Evolutionary conservation across 1,140 invertebrate species (phyloP).

Genomic region (Steinernema khuongi): DNA sequence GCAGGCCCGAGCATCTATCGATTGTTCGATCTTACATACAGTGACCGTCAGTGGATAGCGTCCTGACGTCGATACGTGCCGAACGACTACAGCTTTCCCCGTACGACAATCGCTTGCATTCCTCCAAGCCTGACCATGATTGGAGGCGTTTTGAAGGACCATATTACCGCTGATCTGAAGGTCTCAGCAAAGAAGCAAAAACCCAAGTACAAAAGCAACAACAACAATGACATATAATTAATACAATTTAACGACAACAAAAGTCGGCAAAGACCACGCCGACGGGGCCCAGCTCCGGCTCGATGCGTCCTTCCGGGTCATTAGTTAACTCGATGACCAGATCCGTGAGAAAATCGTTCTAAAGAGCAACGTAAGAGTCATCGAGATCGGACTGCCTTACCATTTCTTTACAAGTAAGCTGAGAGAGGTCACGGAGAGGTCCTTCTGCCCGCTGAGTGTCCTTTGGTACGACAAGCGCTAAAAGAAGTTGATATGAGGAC

Average conservation of each 20-base stretch:
- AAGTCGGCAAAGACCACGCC: neutral
- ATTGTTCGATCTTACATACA: too few relatives aligned
- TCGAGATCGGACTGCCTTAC: neutral
- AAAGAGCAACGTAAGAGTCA: neutral
- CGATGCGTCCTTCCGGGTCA: neutral
- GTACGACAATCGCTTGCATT: too few relatives aligned
- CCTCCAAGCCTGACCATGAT: too few relatives aligned
- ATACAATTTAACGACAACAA: neutral
- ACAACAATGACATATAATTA: neutral
- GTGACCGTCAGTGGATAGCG: too few relatives aligned
- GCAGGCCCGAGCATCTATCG: neutral
- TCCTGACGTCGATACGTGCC: too few relatives aligned
- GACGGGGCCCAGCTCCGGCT: neutral
- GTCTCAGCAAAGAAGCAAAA: neutral
- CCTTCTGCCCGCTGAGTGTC: neutral
- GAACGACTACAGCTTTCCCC: too few relatives aligned
- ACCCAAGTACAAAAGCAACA: neutral
- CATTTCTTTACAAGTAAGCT: neutral
- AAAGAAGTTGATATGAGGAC: neutral
- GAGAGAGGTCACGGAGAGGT: neutral
- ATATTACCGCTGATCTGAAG: too few relatives aligned
- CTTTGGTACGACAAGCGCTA: neutral
- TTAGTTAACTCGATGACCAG: neutral
- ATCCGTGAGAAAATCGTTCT: neutral
- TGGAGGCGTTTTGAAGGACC: too few relatives aligned